Evolutionary conservation across 2,113 vertebrate genomes (phyloP).

Genomic region (Excalfactoria chinensis): DNA sequence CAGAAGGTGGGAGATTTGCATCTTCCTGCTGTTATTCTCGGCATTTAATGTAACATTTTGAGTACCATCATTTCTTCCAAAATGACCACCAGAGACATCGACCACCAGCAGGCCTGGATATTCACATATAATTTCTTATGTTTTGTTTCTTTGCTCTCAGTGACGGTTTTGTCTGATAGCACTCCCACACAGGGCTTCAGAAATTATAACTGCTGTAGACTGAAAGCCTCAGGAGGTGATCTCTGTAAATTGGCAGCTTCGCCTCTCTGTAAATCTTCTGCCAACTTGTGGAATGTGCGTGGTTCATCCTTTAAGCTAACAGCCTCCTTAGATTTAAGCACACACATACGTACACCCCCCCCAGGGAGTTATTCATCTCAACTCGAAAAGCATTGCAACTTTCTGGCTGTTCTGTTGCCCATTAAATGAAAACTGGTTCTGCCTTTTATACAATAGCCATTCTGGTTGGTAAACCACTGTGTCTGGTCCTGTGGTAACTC

Average conservation of each 20-base stretch:
- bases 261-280: constrained; percentile 32
- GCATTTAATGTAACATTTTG: background rate
- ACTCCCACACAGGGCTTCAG: background rate
- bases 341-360: background rate
- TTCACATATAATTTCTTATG: background rate
- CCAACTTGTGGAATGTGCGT: background rate
- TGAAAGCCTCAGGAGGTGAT: background rate
- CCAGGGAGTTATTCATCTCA: background rate
- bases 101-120: background rate
- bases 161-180: background rate
- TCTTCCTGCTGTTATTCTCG: background rate
- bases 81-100: background rate
- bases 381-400: background rate
- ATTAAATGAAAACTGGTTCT: background rate
- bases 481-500: background rate
- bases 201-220: background rate
- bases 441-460: background rate
- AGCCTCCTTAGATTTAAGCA: background rate
- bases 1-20: background rate
- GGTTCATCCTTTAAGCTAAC: background rate
- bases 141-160: background rate
- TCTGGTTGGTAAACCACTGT: background rate
- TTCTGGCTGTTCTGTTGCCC: background rate
- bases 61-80: background rate
- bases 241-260: constrained; percentile 7